Evolutionary conservation across 2,113 vertebrate species (phyloP), one percentile per base, ranked within the genome.

Genomic region (Xyliphius kryptos): DNA sequence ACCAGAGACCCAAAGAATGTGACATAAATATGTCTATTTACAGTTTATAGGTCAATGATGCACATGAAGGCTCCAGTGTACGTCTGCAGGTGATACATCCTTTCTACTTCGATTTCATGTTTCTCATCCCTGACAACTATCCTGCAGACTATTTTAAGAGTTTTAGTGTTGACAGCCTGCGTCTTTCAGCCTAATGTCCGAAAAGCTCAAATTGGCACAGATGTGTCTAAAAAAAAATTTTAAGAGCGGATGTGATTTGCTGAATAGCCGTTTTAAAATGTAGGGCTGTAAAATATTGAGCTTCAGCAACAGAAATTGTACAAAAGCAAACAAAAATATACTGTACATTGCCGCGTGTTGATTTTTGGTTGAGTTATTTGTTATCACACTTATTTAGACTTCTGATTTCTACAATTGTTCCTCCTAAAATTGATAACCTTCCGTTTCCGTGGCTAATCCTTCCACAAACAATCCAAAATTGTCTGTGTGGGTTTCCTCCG

Each of bases 81-180:
- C 70, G 67, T 17, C 37, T 41, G 57, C 37, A 22, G 55, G 32
- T 16, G 56, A 74, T 75, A 70, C 66, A 79, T 80, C 62, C 0
- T 4, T 73, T 70, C 70, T 26, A 61, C 61, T 49, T 16, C 8
- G 16, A 38, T 59, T 66, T 80, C 78, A 70, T 62, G 80, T 74
- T 51, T 67, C 48, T 38, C 8, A 37, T 51, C 63, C 62, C 1
- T 49, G 68, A 67, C 38, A 0, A 63, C 26, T 38, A 46, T 15
- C 46, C 66, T 19, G 6, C 47, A 68, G 57, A 61, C 44, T 53
- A 50, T 61, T 49, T 43, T 15, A 60, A 69, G 26, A 56, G 62
- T 62, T 54, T 36, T n/a, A 61, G 52, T n/a, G 69, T 44, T 12
- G 61, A 65, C 58, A 22, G 44, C n/a, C 46, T 53, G 36, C 10